Evolutionary conservation across 2,888 invertebrate species (phyloP), one percentile per base, ranked within the genome.

Genomic region (Iselma pallidipennis): DNA sequence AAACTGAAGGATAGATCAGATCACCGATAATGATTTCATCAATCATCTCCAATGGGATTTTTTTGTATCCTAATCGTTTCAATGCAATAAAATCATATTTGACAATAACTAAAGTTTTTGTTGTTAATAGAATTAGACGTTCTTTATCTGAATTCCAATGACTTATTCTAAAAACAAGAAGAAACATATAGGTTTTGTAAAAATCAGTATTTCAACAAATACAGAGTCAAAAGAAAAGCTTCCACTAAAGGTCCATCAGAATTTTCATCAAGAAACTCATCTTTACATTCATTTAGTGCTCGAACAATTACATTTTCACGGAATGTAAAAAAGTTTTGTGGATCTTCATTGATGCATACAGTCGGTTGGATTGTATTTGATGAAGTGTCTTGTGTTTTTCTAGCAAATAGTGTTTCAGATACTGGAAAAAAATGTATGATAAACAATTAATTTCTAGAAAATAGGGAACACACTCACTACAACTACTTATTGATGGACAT

Each of bases 81-180:
- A 91, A 83, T 0, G 91, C 91, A 71, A 95, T 94, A 79, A 95
- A 94, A 81, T 95, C 94, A 80, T 92, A 95, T 77, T 92, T 93
- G 60, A 92, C 86, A 6, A 89, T 86, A 74, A 92, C 85, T 26
- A 95, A 82, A 37, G 88, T 84, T 71, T 89, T 85, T n/a, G 90
- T 87, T 2, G 91, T 91, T 23, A 95, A 82, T 12, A 94, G 78
- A 2, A 94, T 83, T 37, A 95, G 85, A 53, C 92, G 85, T 80
- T 95, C 95, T 73, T 91, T 89, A 77, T 95, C 94, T 74, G 90
- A 89, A 76, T 94, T 93, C 94, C 94, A 95, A 65, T 92, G 84
- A 72, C 91, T 93, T 73, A 95, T 93, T 79, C 94, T 94, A 79
- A 16, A 85, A 81, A 68, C n/a, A n/a, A n/a, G n/a, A n/a, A n/a